Evolutionary conservation across 1,140 invertebrate genomes (phyloP).

Genomic region (Drosophila serrata): DNA sequence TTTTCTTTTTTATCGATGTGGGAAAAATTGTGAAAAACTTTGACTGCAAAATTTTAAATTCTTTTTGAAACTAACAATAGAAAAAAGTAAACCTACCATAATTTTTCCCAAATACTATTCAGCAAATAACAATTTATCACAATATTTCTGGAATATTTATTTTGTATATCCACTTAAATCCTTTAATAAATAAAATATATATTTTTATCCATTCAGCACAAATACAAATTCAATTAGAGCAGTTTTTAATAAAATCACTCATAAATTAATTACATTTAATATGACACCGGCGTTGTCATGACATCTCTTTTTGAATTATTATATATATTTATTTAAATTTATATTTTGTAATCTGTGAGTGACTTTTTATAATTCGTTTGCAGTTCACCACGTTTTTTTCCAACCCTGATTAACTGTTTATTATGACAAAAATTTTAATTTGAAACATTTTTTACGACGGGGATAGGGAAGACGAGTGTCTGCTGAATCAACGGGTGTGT

Average conservation of each 20-base stretch:
- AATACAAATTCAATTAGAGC: conserved; percentile 4
- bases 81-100: neutral
- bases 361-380: conserved; percentile 6
- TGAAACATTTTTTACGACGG: conserved; percentile 44
- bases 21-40: no score
- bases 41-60: no score
- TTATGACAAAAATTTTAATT: conserved; percentile 64
- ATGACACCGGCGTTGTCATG: conserved; percentile 2
- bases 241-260: conserved; percentile 1
- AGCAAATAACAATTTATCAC: neutral
- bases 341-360: neutral
- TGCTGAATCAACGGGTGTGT: conserved; percentile 42
- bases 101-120: neutral
- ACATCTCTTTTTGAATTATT: conserved; percentile 11
- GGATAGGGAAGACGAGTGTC: neutral
- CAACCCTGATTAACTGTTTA: conserved; percentile 71
- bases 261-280: conserved; percentile 17
- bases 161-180: neutral
- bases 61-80: neutral
- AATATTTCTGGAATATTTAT: neutral
- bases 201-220: neutral
- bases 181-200: neutral
- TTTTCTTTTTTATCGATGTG: no score
- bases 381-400: conserved; percentile 8
- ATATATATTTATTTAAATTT: neutral